Base-by-base conservation (phyloP, 2,113 vertebrate genomes). In the Tricholaema leucomelas region DNA sequence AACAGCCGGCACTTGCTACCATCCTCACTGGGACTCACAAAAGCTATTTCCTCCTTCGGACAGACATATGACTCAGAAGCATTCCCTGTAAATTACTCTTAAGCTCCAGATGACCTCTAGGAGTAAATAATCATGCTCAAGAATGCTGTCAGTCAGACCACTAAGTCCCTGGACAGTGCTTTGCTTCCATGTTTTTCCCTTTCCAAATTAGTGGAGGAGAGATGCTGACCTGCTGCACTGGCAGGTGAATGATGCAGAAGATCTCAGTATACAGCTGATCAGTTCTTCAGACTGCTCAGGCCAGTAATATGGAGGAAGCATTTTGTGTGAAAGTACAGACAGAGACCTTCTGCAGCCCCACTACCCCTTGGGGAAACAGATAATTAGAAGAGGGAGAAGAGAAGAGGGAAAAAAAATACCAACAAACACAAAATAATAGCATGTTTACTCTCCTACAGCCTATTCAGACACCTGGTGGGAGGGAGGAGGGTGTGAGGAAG, bases 131-230 rank as follows among this genome's bases (percentile, higher is more conserved):
- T 74, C 83, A 52, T 66, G 87, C 52, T 52, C 17, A 0, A 87
- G 64, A 80, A 89, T 60, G 58, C 79, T 92, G 77, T 94, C 90
- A 90, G 10, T 81, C 82, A 91, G 60, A 87, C 7, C 56, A 85
- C 2, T 54, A 5, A 66, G 36, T 85, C 69, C 74, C 66, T 58
- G 48, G 40, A 70, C 8, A 48, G 36, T 48, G 80, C 54, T 79
- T 85, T 3, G 0, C 65, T 94, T 93, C 85, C 59, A 5, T 58
- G 54, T 44, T 74, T 42, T 86, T 69, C n/a, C 52, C 44, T 36
- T 91, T 93, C 74, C 81, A 93, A 90, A 90, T 87, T 46, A 95
- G 88, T 1, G 2, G 64, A 87, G 60, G 65, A 85, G 54, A 77
- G 78, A 52, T 64, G 87, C 55, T 85, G 90, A 85, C 52, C 75